A percentile compares a stretch with the other conserved stretches of the same genome.
These are phyloP conservation scores for Alces alces DNA, from an alignment of 2,113 vertebrate genomes.

Conservation along the genomic window DNA sequence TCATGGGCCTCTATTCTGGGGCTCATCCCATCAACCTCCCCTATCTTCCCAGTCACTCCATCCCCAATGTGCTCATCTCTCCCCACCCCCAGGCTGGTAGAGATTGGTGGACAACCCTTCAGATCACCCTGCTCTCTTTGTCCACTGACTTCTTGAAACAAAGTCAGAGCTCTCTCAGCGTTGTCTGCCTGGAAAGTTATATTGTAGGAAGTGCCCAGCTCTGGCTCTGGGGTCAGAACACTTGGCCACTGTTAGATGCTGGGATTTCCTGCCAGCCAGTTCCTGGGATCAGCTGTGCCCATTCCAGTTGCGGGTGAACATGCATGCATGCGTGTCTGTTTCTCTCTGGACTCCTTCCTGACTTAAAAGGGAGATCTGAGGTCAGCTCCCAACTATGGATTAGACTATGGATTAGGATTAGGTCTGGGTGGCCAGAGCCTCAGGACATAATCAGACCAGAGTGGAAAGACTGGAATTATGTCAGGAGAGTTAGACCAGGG, in stretches of 20 bases:
- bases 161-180: accelerated
- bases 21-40: background rate
- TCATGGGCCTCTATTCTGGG: background rate
- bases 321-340: background rate
- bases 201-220: background rate
- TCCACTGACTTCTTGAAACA: background rate
- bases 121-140: background rate
- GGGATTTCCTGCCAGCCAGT: background rate
- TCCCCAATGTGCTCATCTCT: background rate
- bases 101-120: background rate
- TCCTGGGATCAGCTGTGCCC: background rate
- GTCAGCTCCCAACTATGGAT: background rate
- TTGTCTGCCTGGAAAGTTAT: background rate
- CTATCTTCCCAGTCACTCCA: background rate
- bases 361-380: background rate
- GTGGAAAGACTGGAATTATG: background rate
- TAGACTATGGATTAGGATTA: background rate
- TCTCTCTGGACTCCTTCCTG: background rate
- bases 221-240: background rate
- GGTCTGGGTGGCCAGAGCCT: background rate
- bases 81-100: background rate
- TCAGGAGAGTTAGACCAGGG: background rate
- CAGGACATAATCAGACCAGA: background rate
- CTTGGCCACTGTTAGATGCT: background rate
- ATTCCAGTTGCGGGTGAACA: accelerated